These are phyloP conservation scores for Mastigias papua DNA, from an alignment of 30 jellyfish, hydroid and myxozoan species.

Conservation along the genomic window DNA sequence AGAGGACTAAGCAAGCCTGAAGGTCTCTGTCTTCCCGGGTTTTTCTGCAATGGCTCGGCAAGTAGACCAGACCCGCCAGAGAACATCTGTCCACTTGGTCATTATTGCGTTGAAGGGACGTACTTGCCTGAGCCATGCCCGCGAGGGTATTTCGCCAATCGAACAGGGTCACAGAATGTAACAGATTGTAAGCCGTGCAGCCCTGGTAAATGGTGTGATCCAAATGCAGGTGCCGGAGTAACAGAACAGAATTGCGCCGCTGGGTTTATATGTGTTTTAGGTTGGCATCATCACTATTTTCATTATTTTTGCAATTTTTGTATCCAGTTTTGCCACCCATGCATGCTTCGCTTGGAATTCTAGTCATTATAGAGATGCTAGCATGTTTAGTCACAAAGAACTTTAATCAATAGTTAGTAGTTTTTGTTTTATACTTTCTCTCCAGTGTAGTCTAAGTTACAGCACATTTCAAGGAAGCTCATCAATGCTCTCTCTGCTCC, in stretches of 20 bases:
- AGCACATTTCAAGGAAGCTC: no score
- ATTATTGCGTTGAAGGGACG: slow-evolving; percentile 90
- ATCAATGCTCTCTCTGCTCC: no score
- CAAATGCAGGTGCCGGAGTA: slow-evolving; percentile 93
- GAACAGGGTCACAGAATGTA: slow-evolving; percentile 68
- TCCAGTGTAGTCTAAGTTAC: no score
- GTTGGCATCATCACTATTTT: slow-evolving; percentile 12
- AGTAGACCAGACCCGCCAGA: slow-evolving; percentile 80
- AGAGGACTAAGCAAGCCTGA: slow-evolving; percentile 89
- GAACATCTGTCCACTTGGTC: slow-evolving; percentile 90
- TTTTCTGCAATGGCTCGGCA: slow-evolving; percentile 93
- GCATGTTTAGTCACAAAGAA: no score
- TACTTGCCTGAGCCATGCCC: slow-evolving; percentile 90
- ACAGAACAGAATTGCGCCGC: slow-evolving; percentile 85
- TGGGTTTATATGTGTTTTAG: slow-evolving; percentile 90
- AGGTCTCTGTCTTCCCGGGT: slow-evolving; percentile 91
- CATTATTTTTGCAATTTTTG: background rate
- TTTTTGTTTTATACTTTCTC: no score
- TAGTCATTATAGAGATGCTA: no score
- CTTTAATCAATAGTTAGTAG: no score
- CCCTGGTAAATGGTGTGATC: slow-evolving; percentile 98
- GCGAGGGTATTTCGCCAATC: slow-evolving; percentile 86
- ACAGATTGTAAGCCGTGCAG: slow-evolving; percentile 94
- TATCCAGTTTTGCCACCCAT: no score
- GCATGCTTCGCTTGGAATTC: no score